Percentiles rank a stretch among this genome's conserved stretches.
Conservation (phyloP, 1,140 invertebrate species). For the Drosophila melanica region DNA sequence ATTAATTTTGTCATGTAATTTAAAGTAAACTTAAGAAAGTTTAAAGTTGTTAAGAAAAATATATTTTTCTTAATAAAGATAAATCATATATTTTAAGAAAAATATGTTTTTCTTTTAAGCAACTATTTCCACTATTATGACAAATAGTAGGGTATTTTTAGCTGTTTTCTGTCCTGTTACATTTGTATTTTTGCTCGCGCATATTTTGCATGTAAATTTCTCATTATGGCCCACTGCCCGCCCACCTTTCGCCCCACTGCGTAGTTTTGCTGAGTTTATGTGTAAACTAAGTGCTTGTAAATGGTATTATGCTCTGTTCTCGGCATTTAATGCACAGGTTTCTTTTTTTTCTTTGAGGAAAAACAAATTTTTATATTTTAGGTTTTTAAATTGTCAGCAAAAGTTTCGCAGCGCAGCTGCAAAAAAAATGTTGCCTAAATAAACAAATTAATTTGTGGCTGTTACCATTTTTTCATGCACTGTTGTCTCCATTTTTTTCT, state of each 20-base stretch:
- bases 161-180: not conserved
- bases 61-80: too few relatives aligned
- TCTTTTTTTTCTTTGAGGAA: not conserved
- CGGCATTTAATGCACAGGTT: conserved; percentile 37
- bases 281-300: conserved; percentile 74
- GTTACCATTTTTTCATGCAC: conserved; percentile 35
- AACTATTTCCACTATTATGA: too few relatives aligned
- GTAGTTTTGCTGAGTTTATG: conserved; percentile 60
- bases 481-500: conserved; percentile 22
- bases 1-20: not conserved
- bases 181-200: conserved; percentile 67
- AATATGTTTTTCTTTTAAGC: too few relatives aligned
- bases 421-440: conserved; percentile 54
- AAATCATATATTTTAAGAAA: too few relatives aligned
- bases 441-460: conserved; percentile 75
- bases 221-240: conserved; percentile 18
- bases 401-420: conserved; percentile 18
- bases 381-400: conserved; percentile 38
- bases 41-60: not conserved
- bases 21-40: not conserved
- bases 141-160: conserved; percentile 2
- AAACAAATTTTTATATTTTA: conserved; percentile 6
- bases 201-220: conserved; percentile 70
- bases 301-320: conserved; percentile 64
- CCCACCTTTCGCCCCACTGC: not conserved